phyloP scores from a whole-genome alignment of 2,888 invertebrate genomes.

The Teinopalpus imperialis region DNA sequence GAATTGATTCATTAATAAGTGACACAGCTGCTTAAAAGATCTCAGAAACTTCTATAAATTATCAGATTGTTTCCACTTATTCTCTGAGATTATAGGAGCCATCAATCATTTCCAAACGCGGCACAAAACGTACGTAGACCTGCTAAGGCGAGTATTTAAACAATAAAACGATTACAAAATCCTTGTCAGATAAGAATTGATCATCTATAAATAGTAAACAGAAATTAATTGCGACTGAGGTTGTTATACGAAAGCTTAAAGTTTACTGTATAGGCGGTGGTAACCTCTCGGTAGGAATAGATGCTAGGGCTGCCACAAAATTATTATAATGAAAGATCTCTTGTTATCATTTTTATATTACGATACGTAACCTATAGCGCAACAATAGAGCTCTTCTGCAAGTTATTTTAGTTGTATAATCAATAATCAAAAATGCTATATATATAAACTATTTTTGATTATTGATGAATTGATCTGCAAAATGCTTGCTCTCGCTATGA shows the following conservation, averaged over 20 bases:
- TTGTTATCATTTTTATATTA: no score
- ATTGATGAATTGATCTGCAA: no score
- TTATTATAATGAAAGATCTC: no score
- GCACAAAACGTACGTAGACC: not conserved
- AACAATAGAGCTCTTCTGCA: no score
- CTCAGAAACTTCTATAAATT: not conserved
- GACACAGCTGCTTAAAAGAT: no score
- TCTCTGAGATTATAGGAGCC: not conserved
- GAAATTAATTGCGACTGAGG: slow-evolving; percentile 13
- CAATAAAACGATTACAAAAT: slow-evolving; percentile 16
- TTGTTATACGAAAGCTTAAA: not conserved
- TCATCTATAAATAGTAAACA: slow-evolving; percentile 12
- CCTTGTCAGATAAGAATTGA: slow-evolving; percentile 10
- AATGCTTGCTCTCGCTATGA: no score
- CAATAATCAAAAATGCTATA: no score
- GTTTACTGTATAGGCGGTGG: slow-evolving; percentile 4
- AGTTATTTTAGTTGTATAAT: no score
- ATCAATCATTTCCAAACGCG: slow-evolving; percentile 5
- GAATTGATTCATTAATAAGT: no score
- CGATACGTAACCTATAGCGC: no score
- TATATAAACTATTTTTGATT: no score
- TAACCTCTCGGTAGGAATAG: not conserved
- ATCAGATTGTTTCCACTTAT: not conserved
- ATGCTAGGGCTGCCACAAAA: slow-evolving; percentile 3
- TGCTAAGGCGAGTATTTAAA: slow-evolving; percentile 2